These are phyloP conservation scores for Campoletis sonorensis DNA, from an alignment of 1,140 invertebrate genomes.

Conservation along the genomic window DNA sequence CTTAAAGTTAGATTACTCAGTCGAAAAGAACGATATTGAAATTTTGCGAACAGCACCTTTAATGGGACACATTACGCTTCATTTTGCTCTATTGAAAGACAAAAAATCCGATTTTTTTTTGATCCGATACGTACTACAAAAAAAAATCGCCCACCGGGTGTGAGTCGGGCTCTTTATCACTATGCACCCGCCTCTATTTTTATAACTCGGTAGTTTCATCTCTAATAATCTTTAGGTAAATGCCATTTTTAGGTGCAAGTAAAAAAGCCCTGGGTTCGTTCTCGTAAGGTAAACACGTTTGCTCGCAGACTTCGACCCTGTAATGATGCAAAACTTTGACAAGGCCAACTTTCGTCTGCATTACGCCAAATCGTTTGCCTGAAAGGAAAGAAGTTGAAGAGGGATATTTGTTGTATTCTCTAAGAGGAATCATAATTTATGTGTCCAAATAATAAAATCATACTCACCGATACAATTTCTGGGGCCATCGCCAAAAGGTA, in stretches of 20 bases:
- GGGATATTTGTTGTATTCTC: not conserved
- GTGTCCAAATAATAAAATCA: not conserved
- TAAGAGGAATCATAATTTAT: not conserved
- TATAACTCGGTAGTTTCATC: not conserved
- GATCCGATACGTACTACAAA: too few relatives aligned
- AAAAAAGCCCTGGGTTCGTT: conserved; percentile 44
- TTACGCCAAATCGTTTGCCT: conserved; percentile 63
- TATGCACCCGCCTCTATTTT: too few relatives aligned
- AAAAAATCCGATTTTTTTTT: too few relatives aligned
- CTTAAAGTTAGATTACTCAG: too few relatives aligned
- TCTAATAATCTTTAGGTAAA: conserved; percentile 55
- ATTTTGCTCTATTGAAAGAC: too few relatives aligned
- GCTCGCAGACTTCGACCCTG: conserved; percentile 62
- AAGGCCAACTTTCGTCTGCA: conserved; percentile 64
- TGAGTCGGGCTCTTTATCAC: too few relatives aligned
- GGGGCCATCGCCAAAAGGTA: conserved; percentile 18
- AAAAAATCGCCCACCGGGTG: too few relatives aligned
- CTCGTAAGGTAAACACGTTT: conserved; percentile 60
- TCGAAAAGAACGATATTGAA: too few relatives aligned
- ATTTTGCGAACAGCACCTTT: too few relatives aligned
- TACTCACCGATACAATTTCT: conserved; percentile 13
- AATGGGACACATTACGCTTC: too few relatives aligned
- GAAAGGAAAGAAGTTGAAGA: conserved; percentile 25
- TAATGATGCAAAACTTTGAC: conserved; percentile 58
- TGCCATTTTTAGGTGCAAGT: conserved; percentile 56